phyloP scores from a whole-genome alignment of 2,113 vertebrate species.

The Mustelus asterias region DNA sequence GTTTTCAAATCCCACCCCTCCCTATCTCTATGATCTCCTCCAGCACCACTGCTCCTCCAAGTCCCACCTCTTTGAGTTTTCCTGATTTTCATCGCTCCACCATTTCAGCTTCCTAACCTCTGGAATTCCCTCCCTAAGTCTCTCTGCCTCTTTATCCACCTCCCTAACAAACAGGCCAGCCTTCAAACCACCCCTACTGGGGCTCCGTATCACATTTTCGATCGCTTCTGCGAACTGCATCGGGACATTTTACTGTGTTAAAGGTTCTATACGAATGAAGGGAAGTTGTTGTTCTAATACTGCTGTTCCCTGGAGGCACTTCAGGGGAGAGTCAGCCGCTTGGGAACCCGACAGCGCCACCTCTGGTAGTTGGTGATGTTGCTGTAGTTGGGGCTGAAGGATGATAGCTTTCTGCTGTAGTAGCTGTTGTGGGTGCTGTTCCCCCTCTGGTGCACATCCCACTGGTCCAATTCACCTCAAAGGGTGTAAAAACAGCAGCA shows the following conservation, averaged over 20 bases:
- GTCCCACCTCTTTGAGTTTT: neutral
- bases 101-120: neutral
- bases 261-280: neutral
- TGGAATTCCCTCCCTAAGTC: neutral
- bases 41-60: neutral
- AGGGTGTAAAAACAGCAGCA: neutral
- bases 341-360: neutral
- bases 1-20: neutral
- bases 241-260: neutral
- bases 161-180: too few relatives aligned
- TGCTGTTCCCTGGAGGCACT: neutral
- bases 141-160: neutral
- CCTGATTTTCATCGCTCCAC: neutral
- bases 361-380: neutral
- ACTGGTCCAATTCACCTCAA: neutral
- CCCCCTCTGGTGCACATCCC: neutral
- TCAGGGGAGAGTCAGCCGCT: neutral
- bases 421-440: neutral
- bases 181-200: neutral
- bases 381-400: neutral
- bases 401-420: neutral
- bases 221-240: neutral
- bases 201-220: neutral
- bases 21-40: neutral
- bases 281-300: neutral